Evolutionary conservation across 2,888 invertebrate species (phyloP).

Genomic region (Dromius quadrimaculatus): DNA sequence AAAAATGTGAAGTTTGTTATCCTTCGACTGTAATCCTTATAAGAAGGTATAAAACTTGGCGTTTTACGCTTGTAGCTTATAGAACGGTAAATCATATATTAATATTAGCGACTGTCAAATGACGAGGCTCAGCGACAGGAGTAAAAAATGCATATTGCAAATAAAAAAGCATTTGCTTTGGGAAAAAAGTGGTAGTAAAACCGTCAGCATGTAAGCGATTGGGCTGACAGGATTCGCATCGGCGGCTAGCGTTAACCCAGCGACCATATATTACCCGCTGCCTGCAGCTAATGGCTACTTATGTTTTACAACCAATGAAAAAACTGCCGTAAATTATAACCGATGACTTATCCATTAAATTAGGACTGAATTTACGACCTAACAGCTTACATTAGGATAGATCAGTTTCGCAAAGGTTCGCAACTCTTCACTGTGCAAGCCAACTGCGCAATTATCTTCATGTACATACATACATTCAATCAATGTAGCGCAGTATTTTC

Average conservation of each 20-base stretch:
- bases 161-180: constrained; percentile 25
- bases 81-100: constrained; percentile 45
- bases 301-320: constrained; percentile 64
- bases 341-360: constrained; percentile 65
- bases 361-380: constrained; percentile 63
- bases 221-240: constrained; percentile 44
- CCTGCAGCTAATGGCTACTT: constrained; percentile 63
- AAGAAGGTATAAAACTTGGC: neutral
- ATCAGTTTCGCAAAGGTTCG: constrained; percentile 57
- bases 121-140: constrained; percentile 32
- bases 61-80: constrained; percentile 27
- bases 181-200: constrained; percentile 48
- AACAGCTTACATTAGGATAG: constrained; percentile 61
- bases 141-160: constrained; percentile 29
- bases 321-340: constrained; percentile 62
- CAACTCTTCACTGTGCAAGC: neutral
- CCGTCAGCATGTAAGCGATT: constrained; percentile 45
- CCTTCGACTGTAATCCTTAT: constrained; percentile 1
- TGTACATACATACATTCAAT: constrained; percentile 27
- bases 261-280: constrained; percentile 56
- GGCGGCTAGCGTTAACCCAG: constrained; percentile 29
- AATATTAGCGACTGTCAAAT: constrained; percentile 49
- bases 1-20: constrained; percentile 2
- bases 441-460: constrained; percentile 36
- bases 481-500: too few relatives aligned